Percentiles rank a stretch among this genome's conserved stretches.
These are phyloP conservation scores for Clarias batrachus DNA, from an alignment of 2,113 vertebrate species.

Conservation along the genomic window DNA sequence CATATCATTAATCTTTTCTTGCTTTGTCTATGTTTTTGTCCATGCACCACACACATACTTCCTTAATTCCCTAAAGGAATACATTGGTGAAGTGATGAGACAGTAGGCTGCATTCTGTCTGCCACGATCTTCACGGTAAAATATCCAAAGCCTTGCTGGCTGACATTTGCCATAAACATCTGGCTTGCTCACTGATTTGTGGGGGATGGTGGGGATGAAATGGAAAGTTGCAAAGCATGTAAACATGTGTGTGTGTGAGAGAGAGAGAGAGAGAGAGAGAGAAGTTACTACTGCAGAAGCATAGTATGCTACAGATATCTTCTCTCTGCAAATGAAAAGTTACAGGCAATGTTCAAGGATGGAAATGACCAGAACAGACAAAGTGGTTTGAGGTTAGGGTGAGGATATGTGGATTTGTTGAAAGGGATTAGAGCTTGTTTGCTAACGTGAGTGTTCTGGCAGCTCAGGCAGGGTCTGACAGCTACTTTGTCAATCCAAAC, in stretches of 20 bases:
- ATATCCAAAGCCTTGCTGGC: conserved; percentile 38
- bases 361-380: conserved; percentile 14
- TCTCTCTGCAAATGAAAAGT: conserved; percentile 27
- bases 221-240: conserved; percentile 17
- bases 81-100: conserved; percentile 32
- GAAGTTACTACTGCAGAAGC: conserved; percentile 28
- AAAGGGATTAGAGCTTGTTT: conserved; percentile 24
- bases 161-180: conserved; percentile 50
- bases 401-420: conserved; percentile 28
- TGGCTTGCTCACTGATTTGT: conserved; percentile 21
- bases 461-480: conserved; percentile 29
- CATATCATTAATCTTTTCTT: conserved; percentile 33
- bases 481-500: conserved; percentile 41
- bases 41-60: conserved; percentile 15
- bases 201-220: conserved; percentile 42
- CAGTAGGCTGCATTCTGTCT: conserved; percentile 38
- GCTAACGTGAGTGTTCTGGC: conserved; percentile 21
- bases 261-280: neutral
- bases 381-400: conserved; percentile 29
- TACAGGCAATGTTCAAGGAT: conserved; percentile 8
- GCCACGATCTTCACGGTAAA: conserved; percentile 48
- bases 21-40: conserved; percentile 6
- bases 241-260: conserved; percentile 3
- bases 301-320: conserved; percentile 32
- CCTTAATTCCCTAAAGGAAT: conserved; percentile 11